Evolutionary conservation across 1,140 invertebrate species (phyloP), one percentile per base, ranked within the genome.

Genomic region (Aphelinus atriplicis): DNA sequence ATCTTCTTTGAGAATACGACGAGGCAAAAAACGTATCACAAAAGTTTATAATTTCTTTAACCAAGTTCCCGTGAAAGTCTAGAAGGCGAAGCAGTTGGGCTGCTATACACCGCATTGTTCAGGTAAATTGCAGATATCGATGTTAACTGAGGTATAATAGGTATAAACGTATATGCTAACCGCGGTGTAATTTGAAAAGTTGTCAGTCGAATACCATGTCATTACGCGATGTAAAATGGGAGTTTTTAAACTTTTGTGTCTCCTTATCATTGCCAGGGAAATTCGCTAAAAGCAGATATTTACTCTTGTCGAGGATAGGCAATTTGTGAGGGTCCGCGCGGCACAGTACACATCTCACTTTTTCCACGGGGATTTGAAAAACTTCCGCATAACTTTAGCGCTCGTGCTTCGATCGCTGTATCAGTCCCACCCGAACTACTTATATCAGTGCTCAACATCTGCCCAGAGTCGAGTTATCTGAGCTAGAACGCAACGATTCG

Each of bases 91-190:
- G 26, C 26, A 26, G 26, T 26, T 26, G 26, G 26, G 26, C 26
- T 26, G 26, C 0, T 26, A 68, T n/a, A 46, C 1, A 43, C 2
- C 3, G 50, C 43, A 60, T 61, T 69, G 10, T 57, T 6, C 9
- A 1, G 58, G 55, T 46, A 58, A 68, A 68, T 58, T 45, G 53
- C 45, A 68, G 66, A 57, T 68, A 68, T 68, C 47, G 47, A 53
- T 55, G 42, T 55, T 26, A 9, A 26, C 26, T 26, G 1, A 47
- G 43, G 10, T 10, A 57, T 57, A 56, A 57, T 2, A 56, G 45
- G 45, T 10, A 57, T 48, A 57, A 0, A 26, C 26, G 26, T 26
- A 26, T 26, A 26, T 26, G 26, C 26, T 26, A 47, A 47, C 7
- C 7, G 26, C 9, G 2, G 9, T 26, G 7, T 48, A 68, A 68